phyloP scores from a whole-genome alignment of 1,140 invertebrate genomes.

The Pogonognathellus flavescens region DNA sequence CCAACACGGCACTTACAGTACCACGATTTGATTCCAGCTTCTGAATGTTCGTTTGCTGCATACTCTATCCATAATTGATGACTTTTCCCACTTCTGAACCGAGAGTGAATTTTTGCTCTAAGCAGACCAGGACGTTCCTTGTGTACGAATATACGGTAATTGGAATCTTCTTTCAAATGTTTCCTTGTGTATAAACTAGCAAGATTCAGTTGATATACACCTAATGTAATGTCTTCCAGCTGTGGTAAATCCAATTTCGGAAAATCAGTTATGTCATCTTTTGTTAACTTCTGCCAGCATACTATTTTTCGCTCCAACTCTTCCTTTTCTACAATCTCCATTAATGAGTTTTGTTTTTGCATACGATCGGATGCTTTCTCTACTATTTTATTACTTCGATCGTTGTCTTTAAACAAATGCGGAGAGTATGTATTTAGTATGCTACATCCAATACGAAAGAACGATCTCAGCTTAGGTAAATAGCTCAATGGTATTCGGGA shows the following conservation, averaged over 20 bases:
- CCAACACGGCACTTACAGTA: constrained; percentile 18
- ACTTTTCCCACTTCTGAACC: background rate
- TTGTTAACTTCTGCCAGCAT: background rate
- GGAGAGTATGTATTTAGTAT: constrained; percentile 47
- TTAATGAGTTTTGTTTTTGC: background rate
- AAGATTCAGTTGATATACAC: constrained; percentile 54
- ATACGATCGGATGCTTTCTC: background rate
- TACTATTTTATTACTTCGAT: background rate
- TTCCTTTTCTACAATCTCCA: background rate
- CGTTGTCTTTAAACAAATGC: background rate
- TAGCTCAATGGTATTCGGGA: constrained; percentile 39
- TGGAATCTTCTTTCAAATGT: background rate
- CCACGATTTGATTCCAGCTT: background rate
- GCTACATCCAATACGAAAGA: constrained; percentile 54
- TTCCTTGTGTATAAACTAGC: constrained; percentile 39
- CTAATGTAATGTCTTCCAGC: constrained; percentile 47
- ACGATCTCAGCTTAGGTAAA: background rate
- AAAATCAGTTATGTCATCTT: constrained; percentile 21
- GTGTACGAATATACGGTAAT: background rate
- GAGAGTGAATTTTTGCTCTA: background rate
- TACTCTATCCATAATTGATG: background rate
- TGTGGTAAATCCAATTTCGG: constrained; percentile 48
- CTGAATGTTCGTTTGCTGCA: background rate
- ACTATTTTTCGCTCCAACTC: background rate
- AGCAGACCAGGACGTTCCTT: background rate